These are phyloP conservation scores for Struthio camelus DNA, from an alignment of 2,113 vertebrate species.

Conservation along the genomic window DNA sequence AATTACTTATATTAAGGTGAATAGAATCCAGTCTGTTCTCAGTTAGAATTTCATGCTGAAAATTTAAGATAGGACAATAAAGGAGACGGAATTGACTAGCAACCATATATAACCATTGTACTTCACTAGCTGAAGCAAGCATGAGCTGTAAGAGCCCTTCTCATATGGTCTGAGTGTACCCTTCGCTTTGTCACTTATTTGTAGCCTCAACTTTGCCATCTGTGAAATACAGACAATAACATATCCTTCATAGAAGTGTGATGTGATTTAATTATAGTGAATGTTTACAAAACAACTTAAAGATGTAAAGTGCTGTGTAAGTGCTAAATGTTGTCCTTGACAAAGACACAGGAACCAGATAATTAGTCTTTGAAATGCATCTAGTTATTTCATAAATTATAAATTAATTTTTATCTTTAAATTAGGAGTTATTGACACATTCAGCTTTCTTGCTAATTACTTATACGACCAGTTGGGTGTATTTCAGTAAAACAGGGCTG, in stretches of 20 bases:
- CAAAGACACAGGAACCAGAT: neutral
- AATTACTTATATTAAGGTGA: neutral
- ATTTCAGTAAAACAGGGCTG: neutral
- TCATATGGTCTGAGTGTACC: neutral
- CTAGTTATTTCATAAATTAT: conserved; percentile 20
- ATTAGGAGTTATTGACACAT: neutral
- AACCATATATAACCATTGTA: neutral
- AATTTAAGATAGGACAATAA: neutral
- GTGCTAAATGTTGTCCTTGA: conserved; percentile 3
- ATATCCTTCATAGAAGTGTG: neutral
- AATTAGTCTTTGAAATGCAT: conserved; percentile 2
- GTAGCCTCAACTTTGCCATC: neutral
- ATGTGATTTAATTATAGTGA: conserved; percentile 23
- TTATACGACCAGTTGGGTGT: neutral
- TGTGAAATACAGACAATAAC: neutral
- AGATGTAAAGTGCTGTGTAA: neutral
- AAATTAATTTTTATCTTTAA: conserved; percentile 1
- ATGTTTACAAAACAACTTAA: conserved; percentile 32
- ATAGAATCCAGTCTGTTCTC: neutral
- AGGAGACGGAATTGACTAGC: neutral
- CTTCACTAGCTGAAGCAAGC: neutral
- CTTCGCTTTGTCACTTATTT: neutral
- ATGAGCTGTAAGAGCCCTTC: neutral
- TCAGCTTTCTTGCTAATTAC: conserved; percentile 22
- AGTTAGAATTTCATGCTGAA: neutral